Percentiles rank a stretch among this genome's conserved stretches.
Conservation (phyloP, 2,113 vertebrate species). For the Propithecus coquereli region DNA sequence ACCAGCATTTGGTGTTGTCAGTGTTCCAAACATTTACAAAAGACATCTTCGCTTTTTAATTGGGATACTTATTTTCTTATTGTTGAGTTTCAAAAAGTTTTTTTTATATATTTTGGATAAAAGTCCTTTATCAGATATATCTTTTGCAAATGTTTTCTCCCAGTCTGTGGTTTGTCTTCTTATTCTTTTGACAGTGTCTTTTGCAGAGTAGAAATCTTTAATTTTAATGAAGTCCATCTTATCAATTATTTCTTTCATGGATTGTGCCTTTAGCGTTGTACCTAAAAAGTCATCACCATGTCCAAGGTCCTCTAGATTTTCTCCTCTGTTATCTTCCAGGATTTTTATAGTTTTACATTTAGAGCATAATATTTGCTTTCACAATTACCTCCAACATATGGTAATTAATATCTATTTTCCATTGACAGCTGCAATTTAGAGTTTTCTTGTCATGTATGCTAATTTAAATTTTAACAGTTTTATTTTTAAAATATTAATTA, state of each 20-base stretch:
- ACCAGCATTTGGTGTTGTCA: not conserved
- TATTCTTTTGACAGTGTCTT: not conserved
- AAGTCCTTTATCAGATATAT: not conserved
- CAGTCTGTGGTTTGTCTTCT: not conserved
- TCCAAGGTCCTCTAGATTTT: not conserved
- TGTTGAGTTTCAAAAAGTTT: not conserved
- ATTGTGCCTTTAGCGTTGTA: not conserved
- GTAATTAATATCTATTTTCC: not conserved
- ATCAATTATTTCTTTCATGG: not conserved
- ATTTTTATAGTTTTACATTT: not conserved
- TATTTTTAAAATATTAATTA: not conserved
- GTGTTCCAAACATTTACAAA: not conserved
- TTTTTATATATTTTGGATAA: not conserved
- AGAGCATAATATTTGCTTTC: not conserved
- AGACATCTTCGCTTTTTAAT: not conserved
- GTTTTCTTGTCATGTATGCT: not conserved
- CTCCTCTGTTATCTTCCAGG: not conserved
- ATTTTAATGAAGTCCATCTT: not conserved
- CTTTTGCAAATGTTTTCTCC: not conserved
- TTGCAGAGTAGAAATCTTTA: not conserved
- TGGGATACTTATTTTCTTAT: not conserved
- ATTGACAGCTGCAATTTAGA: not conserved
- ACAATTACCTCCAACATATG: not conserved
- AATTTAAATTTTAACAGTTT: not conserved
- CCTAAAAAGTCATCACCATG: not conserved